Evolutionary conservation across 2,888 invertebrate species (phyloP).

Genomic region (Bibio marci): DNA sequence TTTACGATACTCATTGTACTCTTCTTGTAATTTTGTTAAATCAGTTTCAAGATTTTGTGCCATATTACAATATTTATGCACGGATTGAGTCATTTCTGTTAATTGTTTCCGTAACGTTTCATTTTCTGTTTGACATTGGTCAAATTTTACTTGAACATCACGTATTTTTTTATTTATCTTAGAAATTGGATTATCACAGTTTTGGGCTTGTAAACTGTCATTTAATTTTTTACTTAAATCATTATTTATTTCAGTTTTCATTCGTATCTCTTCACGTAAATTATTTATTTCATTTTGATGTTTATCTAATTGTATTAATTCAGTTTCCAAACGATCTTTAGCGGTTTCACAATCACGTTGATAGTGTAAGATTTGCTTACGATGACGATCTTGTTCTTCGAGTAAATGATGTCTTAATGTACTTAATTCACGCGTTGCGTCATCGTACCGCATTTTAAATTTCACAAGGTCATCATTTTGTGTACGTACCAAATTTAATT

Average conservation of each 20-base stretch:
- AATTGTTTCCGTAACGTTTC: slow-evolving; percentile 49
- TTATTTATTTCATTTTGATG: slow-evolving; percentile 40
- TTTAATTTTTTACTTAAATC: slow-evolving; percentile 53
- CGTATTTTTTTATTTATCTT: slow-evolving; percentile 47
- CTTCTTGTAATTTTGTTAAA: slow-evolving; percentile 42
- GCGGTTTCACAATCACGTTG: slow-evolving; percentile 52
- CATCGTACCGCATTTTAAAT: slow-evolving; percentile 58
- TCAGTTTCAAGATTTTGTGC: slow-evolving; percentile 69
- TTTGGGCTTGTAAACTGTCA: slow-evolving; percentile 38
- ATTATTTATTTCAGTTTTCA: slow-evolving; percentile 45
- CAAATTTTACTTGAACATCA: slow-evolving; percentile 48
- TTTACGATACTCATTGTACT: slow-evolving; percentile 38
- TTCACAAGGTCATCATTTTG: slow-evolving; percentile 64
- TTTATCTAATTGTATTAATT: slow-evolving; percentile 46
- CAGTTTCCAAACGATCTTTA: slow-evolving; percentile 51
- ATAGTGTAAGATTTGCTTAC: slow-evolving; percentile 49
- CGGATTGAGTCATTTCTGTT: slow-evolving; percentile 50
- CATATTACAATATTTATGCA: slow-evolving; percentile 70
- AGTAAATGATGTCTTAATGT: slow-evolving; percentile 60
- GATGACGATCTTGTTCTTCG: slow-evolving; percentile 68
- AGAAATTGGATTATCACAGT: slow-evolving; percentile 37
- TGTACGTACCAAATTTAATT: slow-evolving; percentile 69
- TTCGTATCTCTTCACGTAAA: slow-evolving; percentile 39
- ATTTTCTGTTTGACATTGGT: slow-evolving; percentile 44
- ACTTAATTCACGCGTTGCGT: slow-evolving; percentile 59